phyloP scores from a whole-genome alignment of 2,888 invertebrate genomes.

The Meiosimyza decipiens region DNA sequence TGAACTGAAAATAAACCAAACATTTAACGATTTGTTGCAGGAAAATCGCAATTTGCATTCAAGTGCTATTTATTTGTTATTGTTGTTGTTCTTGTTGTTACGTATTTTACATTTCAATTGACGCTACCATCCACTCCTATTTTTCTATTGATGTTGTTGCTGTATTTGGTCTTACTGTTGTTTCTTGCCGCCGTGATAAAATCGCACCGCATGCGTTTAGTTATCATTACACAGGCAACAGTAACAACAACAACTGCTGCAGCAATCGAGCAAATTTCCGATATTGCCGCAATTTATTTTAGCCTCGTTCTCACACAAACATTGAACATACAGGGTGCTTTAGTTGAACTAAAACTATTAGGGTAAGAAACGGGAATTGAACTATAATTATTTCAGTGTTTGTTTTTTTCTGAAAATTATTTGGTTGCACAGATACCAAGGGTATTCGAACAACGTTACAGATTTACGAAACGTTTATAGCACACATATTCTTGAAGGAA shows the following conservation, averaged over 20 bases:
- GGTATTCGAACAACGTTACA: no score
- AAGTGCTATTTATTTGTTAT: constrained; percentile 40
- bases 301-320: constrained; percentile 3
- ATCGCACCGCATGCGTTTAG: constrained; percentile 3
- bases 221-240: background rate
- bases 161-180: constrained; percentile 43
- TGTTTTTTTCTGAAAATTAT: no score
- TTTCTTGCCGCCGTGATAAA: constrained; percentile 31
- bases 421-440: no score
- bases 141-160: constrained; percentile 43
- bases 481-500: no score
- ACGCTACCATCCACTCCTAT: constrained; percentile 43
- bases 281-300: constrained; percentile 14
- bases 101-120: constrained; percentile 38
- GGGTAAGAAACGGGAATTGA: no score
- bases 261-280: background rate
- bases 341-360: no score
- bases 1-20: background rate
- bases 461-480: no score
- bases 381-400: no score
- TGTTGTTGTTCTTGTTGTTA: constrained; percentile 41
- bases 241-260: background rate
- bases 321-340: no score
- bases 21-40: constrained; percentile 11
- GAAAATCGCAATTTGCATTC: constrained; percentile 32